phyloP scores from a whole-genome alignment of 2,888 invertebrate genomes.

The Dascillus cervinus region DNA sequence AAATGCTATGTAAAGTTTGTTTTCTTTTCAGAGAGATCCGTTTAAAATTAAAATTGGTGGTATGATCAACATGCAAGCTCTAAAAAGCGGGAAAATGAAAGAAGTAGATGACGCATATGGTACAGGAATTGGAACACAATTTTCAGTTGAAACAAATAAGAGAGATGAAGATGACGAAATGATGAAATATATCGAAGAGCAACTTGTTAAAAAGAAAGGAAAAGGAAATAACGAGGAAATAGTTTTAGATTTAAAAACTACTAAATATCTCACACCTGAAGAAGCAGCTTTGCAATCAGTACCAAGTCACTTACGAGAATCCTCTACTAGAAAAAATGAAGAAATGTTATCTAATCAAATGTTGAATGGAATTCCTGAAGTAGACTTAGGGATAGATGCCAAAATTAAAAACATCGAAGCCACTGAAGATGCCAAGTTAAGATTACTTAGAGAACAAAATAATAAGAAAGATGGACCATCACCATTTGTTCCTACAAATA shows the following conservation, averaged over 20 bases:
- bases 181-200: slow-evolving; percentile 87
- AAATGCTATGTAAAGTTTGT: too few species aligned
- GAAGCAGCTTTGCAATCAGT: slow-evolving; percentile 85
- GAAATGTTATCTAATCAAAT: slow-evolving; percentile 99
- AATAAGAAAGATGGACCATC: slow-evolving; percentile 90
- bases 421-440: slow-evolving; percentile 96
- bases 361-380: slow-evolving; percentile 98
- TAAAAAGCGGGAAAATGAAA: slow-evolving; percentile 74
- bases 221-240: slow-evolving; percentile 28
- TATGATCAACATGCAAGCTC: slow-evolving; percentile 79
- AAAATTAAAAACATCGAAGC: slow-evolving; percentile 99
- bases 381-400: slow-evolving; percentile 97
- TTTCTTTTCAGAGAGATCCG: slow-evolving; percentile 60
- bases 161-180: slow-evolving; percentile 98
- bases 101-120: slow-evolving; percentile 87
- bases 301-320: slow-evolving; percentile 59
- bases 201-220: slow-evolving; percentile 80
- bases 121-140: slow-evolving; percentile 91
- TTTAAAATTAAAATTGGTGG: slow-evolving; percentile 78
- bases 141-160: slow-evolving; percentile 96
- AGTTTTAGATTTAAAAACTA: slow-evolving; percentile 27
- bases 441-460: slow-evolving; percentile 78
- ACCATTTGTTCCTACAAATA: slow-evolving; percentile 94
- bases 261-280: slow-evolving; percentile 73
- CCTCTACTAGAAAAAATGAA: slow-evolving; percentile 83